Percentiles rank a stretch among this genome's conserved stretches.
Conservation (phyloP, 1,140 invertebrate genomes). For the Idris sp. region DNA sequence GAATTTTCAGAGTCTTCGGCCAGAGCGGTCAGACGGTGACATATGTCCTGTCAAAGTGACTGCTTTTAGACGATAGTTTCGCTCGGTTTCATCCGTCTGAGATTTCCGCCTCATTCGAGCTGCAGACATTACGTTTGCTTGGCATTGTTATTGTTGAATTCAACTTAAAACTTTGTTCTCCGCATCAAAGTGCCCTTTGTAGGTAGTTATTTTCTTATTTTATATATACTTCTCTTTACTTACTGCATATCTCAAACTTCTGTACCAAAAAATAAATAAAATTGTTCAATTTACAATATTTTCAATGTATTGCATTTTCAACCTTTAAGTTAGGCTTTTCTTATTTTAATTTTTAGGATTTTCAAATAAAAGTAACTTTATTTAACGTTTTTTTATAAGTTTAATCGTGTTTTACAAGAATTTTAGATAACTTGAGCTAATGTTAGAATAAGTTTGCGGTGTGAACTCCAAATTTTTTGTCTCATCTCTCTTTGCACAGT, state of each 20-base stretch:
- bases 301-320: too few relatives aligned
- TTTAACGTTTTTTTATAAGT: too few relatives aligned
- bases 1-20: conserved; percentile 6
- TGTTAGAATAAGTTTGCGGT: conserved; percentile 34
- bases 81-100: conserved; percentile 28
- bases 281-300: too few relatives aligned
- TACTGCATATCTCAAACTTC: too few relatives aligned
- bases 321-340: too few relatives aligned
- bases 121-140: conserved; percentile 22
- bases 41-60: conserved; percentile 24
- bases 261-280: too few relatives aligned
- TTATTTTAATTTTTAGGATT: too few relatives aligned
- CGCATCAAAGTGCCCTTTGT: conserved; percentile 11
- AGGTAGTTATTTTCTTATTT: background rate
- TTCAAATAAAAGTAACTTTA: too few relatives aligned
- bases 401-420: too few relatives aligned
- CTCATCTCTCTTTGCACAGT: conserved; percentile 36
- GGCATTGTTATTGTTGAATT: conserved; percentile 28
- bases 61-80: conserved; percentile 46
- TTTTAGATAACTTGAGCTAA: conserved; percentile 22
- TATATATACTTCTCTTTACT: too few relatives aligned
- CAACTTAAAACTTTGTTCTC: conserved; percentile 1
- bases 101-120: conserved; percentile 28
- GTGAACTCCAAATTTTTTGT: conserved; percentile 29
- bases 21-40: conserved; percentile 31